Conservation (phyloP, 2,113 vertebrate species). For the Grallaria varia region DNA sequence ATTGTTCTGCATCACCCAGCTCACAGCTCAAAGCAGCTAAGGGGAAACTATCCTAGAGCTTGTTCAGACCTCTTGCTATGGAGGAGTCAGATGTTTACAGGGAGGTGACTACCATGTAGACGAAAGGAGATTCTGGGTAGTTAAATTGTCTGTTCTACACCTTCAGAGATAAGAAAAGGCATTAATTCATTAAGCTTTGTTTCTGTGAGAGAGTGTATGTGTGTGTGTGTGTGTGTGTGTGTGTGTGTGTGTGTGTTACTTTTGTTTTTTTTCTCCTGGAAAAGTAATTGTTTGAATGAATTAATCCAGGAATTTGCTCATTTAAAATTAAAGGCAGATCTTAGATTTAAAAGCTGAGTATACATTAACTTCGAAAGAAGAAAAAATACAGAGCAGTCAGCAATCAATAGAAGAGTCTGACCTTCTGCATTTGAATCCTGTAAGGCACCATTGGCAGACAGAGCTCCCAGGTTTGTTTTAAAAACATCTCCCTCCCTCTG, state of each 20-base stretch:
- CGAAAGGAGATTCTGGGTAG: not conserved
- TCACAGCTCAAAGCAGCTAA: not conserved
- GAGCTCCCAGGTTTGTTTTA: conserved; percentile 16
- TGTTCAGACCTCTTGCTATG: not conserved
- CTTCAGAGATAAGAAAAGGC: not conserved
- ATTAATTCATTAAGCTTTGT: not conserved
- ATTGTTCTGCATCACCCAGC: not conserved
- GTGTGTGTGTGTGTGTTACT: not conserved
- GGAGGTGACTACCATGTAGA: not conserved
- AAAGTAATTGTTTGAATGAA: not conserved
- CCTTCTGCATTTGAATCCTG: conserved; percentile 16
- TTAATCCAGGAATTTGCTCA: not conserved
- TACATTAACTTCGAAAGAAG: conserved; percentile 13
- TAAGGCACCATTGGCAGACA: not conserved
- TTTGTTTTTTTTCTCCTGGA: not conserved
- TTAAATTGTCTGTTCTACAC: not conserved
- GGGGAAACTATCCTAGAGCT: not conserved
- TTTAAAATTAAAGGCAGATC: conserved; percentile 24
- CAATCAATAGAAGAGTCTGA: conserved; percentile 50
- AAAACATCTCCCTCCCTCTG: conserved; percentile 11
- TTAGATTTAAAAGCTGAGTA: conserved; percentile 26
- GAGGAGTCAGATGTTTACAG: not conserved
- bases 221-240: too few relatives aligned
- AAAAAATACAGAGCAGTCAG: conserved; percentile 47
- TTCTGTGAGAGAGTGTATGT: too few relatives aligned